A percentile compares a stretch with the other conserved stretches of the same genome.
Conservation (phyloP, 2,888 invertebrate genomes). For the Chymomyza amoena region DNA sequence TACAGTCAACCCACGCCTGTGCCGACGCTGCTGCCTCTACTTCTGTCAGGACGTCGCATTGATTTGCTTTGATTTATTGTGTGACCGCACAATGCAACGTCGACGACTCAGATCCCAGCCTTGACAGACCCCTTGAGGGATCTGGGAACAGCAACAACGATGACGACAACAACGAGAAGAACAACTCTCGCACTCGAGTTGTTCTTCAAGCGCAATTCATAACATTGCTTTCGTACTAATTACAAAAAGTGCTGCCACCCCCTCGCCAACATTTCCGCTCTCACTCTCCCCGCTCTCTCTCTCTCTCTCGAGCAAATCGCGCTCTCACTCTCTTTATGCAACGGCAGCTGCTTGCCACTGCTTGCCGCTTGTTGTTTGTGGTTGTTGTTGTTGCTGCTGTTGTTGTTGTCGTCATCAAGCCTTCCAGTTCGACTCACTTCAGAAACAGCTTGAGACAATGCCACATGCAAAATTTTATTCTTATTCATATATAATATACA, state of each 20-base stretch:
- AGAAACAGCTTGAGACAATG: slow-evolving; percentile 73
- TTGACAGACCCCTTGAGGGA: slow-evolving; percentile 12
- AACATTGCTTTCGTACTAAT: slow-evolving; percentile 73
- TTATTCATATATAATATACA: slow-evolving; percentile 10
- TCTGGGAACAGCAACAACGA: slow-evolving; percentile 6
- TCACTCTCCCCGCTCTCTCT: neutral
- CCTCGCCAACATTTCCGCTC: neutral
- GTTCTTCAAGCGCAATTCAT: slow-evolving; percentile 71
- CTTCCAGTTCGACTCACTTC: slow-evolving; percentile 52
- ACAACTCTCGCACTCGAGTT: slow-evolving; percentile 58
- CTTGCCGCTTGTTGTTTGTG: neutral
- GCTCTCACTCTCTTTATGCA: neutral
- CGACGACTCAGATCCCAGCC: slow-evolving; percentile 31
- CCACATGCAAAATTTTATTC: slow-evolving; percentile 57
- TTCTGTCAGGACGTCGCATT: slow-evolving; percentile 51
- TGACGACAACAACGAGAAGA: slow-evolving; percentile 5
- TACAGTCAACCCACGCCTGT: slow-evolving; percentile 10
- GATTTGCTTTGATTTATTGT: slow-evolving; percentile 78
- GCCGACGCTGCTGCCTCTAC: slow-evolving; percentile 12
- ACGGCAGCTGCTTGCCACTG: neutral
- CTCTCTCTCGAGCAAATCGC: slow-evolving; percentile 44
- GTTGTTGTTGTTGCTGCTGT: neutral
- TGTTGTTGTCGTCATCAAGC: slow-evolving; percentile 27
- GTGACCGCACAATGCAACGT: slow-evolving; percentile 53
- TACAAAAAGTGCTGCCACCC: slow-evolving; percentile 67